phyloP scores from a whole-genome alignment of 1,140 invertebrate genomes.

The Glossosoma conforme region DNA sequence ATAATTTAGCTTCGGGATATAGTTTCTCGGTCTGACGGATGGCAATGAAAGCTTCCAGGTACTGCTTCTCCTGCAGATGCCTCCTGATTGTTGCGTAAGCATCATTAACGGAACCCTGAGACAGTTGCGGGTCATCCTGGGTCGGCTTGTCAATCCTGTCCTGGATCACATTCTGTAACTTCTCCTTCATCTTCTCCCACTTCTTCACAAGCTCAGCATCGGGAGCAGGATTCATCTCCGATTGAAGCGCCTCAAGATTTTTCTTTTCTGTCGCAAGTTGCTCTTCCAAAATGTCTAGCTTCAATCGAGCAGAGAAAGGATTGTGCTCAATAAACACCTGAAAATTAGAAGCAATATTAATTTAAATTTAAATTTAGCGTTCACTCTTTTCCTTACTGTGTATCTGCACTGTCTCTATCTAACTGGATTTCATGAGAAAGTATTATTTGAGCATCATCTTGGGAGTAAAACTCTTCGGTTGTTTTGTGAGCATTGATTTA shows the following conservation, averaged over 20 bases:
- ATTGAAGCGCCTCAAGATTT: constrained; percentile 55
- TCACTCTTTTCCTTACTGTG: too few species aligned
- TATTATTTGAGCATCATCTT: too few species aligned
- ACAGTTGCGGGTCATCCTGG: constrained; percentile 44
- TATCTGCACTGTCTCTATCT: too few species aligned
- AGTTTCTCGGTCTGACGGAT: constrained; percentile 44
- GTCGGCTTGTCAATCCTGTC: constrained; percentile 43
- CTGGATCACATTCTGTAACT: constrained; percentile 39
- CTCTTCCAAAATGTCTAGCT: constrained; percentile 53
- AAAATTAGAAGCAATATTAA: too few species aligned
- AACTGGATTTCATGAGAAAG: too few species aligned
- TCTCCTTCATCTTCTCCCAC: constrained; percentile 44
- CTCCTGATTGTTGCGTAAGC: constrained; percentile 42
- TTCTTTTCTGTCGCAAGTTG: constrained; percentile 53
- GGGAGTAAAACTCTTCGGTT: too few species aligned
- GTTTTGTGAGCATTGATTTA: too few species aligned
- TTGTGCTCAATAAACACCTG: constrained; percentile 69
- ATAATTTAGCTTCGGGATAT: constrained; percentile 44
- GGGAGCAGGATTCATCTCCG: constrained; percentile 46
- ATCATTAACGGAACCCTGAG: constrained; percentile 42
- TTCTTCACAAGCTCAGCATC: constrained; percentile 40
- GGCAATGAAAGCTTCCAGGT: constrained; percentile 45
- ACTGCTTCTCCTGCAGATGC: constrained; percentile 40
- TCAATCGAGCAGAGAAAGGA: constrained; percentile 62
- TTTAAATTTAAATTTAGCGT: too few species aligned